phyloP scores from a whole-genome alignment of 2,113 vertebrate genomes.

The Myotis brandtii region DNA sequence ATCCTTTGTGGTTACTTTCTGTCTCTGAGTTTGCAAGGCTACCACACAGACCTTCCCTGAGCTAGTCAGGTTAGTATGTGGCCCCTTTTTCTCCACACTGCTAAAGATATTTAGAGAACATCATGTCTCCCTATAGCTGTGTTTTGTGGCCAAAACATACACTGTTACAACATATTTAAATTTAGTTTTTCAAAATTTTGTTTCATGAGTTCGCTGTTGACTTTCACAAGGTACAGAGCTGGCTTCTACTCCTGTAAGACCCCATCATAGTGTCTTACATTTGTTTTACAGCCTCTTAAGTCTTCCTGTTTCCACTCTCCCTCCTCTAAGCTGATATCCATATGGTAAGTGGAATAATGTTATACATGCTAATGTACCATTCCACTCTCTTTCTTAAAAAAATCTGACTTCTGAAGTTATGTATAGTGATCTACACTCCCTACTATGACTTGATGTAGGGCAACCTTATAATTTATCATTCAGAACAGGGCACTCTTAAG shows the following conservation, averaged over 20 bases:
- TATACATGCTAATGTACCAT: neutral
- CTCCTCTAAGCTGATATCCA: neutral
- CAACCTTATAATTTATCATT: neutral
- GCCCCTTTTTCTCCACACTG: too few species aligned
- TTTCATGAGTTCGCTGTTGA: neutral
- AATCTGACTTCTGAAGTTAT: neutral
- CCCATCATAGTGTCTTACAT: neutral
- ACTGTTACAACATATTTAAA: neutral
- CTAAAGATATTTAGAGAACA: neutral
- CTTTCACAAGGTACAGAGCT: neutral
- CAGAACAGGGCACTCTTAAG: neutral
- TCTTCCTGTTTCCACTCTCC: neutral
- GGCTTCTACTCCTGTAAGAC: neutral
- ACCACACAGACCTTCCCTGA: too few species aligned
- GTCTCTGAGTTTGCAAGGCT: too few species aligned
- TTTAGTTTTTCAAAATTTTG: neutral
- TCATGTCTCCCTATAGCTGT: neutral
- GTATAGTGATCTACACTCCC: neutral
- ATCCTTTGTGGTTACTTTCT: too few species aligned
- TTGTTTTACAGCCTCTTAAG: neutral
- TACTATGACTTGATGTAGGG: neutral
- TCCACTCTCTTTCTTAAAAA: neutral
- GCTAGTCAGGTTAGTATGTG: too few species aligned
- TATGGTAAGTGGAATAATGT: neutral
- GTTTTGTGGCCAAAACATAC: neutral